A percentile compares a stretch with the other conserved stretches of the same genome.
These are phyloP conservation scores for Drosophila ficusphila DNA, from an alignment of 1,140 invertebrate species.

Conservation along the genomic window DNA sequence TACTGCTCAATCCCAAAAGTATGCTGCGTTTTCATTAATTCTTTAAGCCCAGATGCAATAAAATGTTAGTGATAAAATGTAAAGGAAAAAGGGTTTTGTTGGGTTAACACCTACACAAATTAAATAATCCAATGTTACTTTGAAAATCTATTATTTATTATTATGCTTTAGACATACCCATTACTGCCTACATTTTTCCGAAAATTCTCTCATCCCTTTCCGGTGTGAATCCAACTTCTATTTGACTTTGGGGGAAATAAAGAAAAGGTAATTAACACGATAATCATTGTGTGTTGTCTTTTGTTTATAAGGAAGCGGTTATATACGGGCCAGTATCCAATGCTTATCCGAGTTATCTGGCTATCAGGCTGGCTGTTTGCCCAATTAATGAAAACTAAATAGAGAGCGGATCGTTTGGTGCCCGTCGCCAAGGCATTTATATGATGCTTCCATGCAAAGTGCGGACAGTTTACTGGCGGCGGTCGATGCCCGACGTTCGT, in stretches of 20 bases:
- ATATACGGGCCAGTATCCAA: constrained; percentile 55
- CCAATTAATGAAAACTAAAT: constrained; percentile 78
- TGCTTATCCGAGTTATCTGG: constrained; percentile 62
- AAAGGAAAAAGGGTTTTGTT: background rate
- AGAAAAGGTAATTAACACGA: constrained; percentile 44
- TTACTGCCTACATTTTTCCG: background rate
- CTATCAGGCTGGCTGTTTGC: constrained; percentile 57
- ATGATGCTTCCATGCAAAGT: constrained; percentile 44
- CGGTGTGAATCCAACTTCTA: constrained; percentile 20
- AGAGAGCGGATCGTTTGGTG: constrained; percentile 30
- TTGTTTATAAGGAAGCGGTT: constrained; percentile 46
- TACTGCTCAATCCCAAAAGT: constrained; percentile 14
- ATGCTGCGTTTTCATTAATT: background rate
- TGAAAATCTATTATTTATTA: too few species aligned
- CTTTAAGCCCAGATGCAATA: too few species aligned
- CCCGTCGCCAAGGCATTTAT: constrained; percentile 27
- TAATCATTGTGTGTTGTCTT: constrained; percentile 15
- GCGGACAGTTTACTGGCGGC: constrained; percentile 55
- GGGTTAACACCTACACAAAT: too few species aligned
- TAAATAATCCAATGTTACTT: too few species aligned
- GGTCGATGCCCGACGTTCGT: constrained; percentile 32
- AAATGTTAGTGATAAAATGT: background rate
- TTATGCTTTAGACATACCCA: background rate
- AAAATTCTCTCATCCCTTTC: constrained; percentile 24
- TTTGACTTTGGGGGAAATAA: constrained; percentile 43